Evolutionary conservation across 2,888 invertebrate genomes (phyloP).

Genomic region (Pemphredon lugubris): DNA sequence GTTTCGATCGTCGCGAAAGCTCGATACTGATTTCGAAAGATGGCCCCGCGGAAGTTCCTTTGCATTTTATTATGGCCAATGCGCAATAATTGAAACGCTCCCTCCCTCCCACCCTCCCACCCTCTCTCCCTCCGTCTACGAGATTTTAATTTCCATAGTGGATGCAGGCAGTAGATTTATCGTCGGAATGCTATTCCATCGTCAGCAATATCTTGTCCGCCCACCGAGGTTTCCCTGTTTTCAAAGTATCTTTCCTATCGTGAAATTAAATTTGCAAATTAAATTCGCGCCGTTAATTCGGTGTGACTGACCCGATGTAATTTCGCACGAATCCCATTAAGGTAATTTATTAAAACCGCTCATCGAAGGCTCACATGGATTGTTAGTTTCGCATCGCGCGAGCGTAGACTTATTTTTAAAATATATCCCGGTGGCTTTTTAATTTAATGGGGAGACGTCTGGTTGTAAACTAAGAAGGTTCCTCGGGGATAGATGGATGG

Average conservation of each 20-base stretch:
- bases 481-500: too few species aligned
- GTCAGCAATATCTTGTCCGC: constrained; percentile 47
- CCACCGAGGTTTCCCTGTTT: constrained; percentile 7
- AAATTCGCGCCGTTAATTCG: constrained; percentile 41
- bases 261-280: constrained; percentile 52
- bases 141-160: constrained; percentile 43
- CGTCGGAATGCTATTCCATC: constrained; percentile 42
- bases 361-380: constrained; percentile 20
- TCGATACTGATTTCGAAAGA: too few species aligned
- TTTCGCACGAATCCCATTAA: constrained; percentile 30
- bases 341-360: constrained; percentile 53
- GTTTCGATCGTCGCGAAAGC: too few species aligned
- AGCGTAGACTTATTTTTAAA: too few species aligned
- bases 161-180: constrained; percentile 38
- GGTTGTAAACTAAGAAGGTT: too few species aligned
- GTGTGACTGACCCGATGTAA: constrained; percentile 13
- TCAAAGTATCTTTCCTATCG: constrained; percentile 18
- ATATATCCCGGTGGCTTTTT: constrained; percentile 23
- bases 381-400: neutral
- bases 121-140: constrained; percentile 6
- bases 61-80: too few species aligned
- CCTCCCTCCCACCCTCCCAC: too few species aligned
- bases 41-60: too few species aligned
- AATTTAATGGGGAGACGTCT: too few species aligned
- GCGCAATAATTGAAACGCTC: constrained; percentile 42